Evolutionary conservation across 2,888 invertebrate genomes (phyloP).

Genomic region (Hymenopus coronatus): DNA sequence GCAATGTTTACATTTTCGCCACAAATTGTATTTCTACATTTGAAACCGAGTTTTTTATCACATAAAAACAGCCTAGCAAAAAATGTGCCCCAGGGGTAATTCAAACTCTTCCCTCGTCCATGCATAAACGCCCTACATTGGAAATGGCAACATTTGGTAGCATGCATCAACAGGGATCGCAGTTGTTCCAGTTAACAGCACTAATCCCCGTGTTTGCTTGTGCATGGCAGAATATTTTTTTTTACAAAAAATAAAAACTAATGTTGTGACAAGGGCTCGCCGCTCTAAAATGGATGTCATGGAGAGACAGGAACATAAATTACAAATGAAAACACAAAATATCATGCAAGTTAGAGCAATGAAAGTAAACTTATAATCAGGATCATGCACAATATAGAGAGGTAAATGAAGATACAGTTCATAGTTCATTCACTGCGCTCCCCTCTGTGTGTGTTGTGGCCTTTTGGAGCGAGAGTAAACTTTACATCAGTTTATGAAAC

Average conservation of each 20-base stretch:
- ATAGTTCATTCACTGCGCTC: no score
- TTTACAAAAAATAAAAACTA: neutral
- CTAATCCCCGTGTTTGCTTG: neutral
- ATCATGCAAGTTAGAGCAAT: neutral
- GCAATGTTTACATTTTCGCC: no score
- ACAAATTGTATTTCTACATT: no score
- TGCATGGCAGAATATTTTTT: neutral
- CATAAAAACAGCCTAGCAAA: neutral
- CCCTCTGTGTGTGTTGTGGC: no score
- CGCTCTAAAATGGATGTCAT: neutral
- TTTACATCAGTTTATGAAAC: no score
- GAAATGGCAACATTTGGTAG: neutral
- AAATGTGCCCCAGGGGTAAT: neutral
- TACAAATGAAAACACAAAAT: neutral
- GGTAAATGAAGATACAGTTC: no score
- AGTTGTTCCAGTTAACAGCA: neutral
- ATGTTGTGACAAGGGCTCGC: neutral
- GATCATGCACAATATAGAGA: no score
- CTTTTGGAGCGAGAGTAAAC: no score
- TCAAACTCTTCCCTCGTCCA: neutral
- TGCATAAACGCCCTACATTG: neutral
- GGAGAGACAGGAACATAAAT: neutral
- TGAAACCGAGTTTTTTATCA: no score
- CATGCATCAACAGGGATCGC: neutral
- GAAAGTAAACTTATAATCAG: neutral